These are phyloP conservation scores for Chitala chitala DNA, from an alignment of 2,113 vertebrate genomes.

Conservation along the genomic window DNA sequence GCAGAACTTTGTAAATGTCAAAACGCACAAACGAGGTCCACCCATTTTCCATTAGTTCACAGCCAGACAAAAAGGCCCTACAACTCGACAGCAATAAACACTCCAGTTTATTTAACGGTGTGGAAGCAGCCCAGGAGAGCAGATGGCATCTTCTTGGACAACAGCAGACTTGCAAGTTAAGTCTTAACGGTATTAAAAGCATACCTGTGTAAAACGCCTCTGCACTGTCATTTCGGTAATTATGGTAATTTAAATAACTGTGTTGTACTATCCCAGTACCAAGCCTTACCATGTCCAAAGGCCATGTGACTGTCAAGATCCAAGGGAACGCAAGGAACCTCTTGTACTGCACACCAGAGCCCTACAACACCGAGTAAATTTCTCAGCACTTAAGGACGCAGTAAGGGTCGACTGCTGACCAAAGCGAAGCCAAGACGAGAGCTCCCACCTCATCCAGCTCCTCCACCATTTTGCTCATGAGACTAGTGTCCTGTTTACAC, in stretches of 20 bases:
- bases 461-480: slow-evolving; percentile 81
- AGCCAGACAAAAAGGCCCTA: too few relatives aligned
- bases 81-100: too few relatives aligned
- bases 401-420: neutral
- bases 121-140: too few relatives aligned
- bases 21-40: neutral
- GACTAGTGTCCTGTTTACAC: slow-evolving; percentile 64
- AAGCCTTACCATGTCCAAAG: slow-evolving; percentile 69
- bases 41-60: neutral
- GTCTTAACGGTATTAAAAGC: too few relatives aligned
- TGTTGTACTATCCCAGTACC: slow-evolving; percentile 11
- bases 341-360: slow-evolving; percentile 79
- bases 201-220: too few relatives aligned
- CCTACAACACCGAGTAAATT: slow-evolving; percentile 52
- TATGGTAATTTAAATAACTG: neutral
- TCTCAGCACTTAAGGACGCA: neutral
- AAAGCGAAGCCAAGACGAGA: neutral
- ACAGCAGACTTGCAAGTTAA: neutral
- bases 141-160: too few relatives aligned
- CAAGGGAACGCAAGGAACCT: slow-evolving; percentile 85
- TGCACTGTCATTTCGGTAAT: too few relatives aligned
- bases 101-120: too few relatives aligned
- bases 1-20: too few relatives aligned
- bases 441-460: slow-evolving; percentile 75
- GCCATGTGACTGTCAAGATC: slow-evolving; percentile 91